phyloP scores from a whole-genome alignment of 2,888 invertebrate genomes.

The Aphelenchoides bicaudatus region DNA sequence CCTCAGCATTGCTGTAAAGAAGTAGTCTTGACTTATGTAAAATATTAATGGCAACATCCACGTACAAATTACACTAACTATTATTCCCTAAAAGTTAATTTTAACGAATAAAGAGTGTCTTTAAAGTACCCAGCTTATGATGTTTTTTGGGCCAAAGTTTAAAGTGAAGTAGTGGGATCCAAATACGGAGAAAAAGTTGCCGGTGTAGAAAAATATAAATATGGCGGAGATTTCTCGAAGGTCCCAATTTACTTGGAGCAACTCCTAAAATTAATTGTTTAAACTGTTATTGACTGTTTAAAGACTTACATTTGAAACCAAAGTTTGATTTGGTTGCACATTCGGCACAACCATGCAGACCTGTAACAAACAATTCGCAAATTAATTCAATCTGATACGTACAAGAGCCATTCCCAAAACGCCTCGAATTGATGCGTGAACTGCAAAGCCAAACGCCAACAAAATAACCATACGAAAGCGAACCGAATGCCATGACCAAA shows the following conservation, averaged over 20 bases:
- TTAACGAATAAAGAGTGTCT: not conserved
- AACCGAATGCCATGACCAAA: constrained; percentile 47
- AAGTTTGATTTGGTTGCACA: no score
- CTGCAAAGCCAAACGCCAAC: constrained; percentile 38
- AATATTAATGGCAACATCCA: constrained; percentile 41
- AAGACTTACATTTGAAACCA: no score
- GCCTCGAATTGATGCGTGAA: constrained; percentile 42
- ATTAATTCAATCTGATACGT: constrained; percentile 34
- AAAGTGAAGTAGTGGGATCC: constrained; percentile 38
- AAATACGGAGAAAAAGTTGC: constrained; percentile 48
- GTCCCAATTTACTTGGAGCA: constrained; percentile 44
- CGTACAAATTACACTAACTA: constrained; percentile 40
- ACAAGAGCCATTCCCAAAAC: constrained; percentile 53
- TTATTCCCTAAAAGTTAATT: constrained; percentile 30
- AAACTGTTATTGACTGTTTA: no score
- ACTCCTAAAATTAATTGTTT: constrained; percentile 28
- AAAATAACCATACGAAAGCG: constrained; percentile 48
- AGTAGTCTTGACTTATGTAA: constrained; percentile 31
- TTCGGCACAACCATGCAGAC: no score
- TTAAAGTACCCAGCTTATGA: constrained; percentile 28
- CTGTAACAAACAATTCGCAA: no score
- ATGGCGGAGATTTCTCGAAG: constrained; percentile 44
- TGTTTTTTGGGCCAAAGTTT: constrained; percentile 46
- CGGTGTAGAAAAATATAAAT: constrained; percentile 52
- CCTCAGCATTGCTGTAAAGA: constrained; percentile 35